Evolutionary conservation across 2,888 invertebrate species (phyloP).

Genomic region (Chrysolina americana): DNA sequence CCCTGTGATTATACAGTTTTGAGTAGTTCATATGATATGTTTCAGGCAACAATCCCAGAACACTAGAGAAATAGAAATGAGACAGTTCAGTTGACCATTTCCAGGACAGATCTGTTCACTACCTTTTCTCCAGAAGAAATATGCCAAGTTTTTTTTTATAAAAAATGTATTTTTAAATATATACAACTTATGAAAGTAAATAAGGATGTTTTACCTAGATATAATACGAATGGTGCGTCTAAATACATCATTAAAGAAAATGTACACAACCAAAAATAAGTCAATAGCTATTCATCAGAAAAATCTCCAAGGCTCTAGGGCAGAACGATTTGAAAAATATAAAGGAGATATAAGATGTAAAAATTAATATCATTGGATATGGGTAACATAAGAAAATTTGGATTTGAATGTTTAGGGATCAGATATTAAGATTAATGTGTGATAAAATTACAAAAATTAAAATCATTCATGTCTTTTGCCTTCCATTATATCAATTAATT

Average conservation of each 20-base stretch:
- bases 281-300: not conserved
- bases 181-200: conserved; percentile 16
- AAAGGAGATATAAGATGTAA: no score
- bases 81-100: not conserved
- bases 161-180: conserved; percentile 24
- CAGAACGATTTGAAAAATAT: no score
- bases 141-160: conserved; percentile 2
- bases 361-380: no score
- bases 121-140: conserved; percentile 20
- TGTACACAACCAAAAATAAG: not conserved
- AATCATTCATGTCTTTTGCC: no score
- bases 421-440: no score
- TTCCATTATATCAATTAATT: no score
- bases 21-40: not conserved
- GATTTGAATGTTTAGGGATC: no score
- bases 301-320: no score
- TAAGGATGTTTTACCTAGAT: not conserved
- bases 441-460: no score
- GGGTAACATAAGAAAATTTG: no score
- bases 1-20: not conserved
- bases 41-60: conserved; percentile 1
- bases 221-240: not conserved
- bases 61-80: conserved; percentile 13
- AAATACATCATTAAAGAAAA: not conserved
- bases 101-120: not conserved